Evolutionary conservation across 2,113 vertebrate genomes (phyloP).

Genomic region (Lasiurus cinereus): DNA sequence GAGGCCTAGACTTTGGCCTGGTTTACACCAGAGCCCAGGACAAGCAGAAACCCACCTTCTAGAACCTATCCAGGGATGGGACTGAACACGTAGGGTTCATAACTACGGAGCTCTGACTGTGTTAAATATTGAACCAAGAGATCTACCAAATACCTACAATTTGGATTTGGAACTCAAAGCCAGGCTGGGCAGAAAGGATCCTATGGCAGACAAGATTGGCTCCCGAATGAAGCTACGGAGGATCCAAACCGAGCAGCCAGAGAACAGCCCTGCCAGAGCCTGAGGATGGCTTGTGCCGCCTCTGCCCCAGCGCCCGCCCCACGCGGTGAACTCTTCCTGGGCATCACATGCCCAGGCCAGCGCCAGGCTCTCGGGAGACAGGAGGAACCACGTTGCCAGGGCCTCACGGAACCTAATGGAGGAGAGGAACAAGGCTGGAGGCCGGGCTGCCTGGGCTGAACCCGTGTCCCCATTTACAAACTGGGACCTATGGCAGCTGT

Average conservation of each 20-base stretch:
- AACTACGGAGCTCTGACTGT: not conserved
- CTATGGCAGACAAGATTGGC: not conserved
- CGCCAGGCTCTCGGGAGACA: not conserved
- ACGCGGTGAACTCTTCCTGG: not conserved
- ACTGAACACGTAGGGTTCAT: not conserved
- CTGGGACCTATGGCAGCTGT: not conserved
- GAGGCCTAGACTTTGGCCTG: not conserved
- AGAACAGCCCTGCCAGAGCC: not conserved
- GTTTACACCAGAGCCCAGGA: not conserved
- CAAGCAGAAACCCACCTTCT: not conserved
- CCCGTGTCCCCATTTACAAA: not conserved
- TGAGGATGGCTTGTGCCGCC: not conserved
- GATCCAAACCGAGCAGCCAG: not conserved
- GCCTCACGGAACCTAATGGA: not conserved
- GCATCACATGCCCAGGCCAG: not conserved
- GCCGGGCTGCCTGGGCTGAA: not conserved
- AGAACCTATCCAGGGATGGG: not conserved
- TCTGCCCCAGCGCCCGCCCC: fast-evolving
- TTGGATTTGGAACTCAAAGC: not conserved
- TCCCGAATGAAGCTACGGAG: not conserved
- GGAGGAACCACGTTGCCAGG: not conserved
- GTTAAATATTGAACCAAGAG: not conserved
- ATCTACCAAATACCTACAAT: not conserved
- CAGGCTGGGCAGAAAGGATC: not conserved
- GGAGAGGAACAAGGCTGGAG: not conserved